A percentile compares a stretch with the other conserved stretches of the same genome.
These are phyloP conservation scores for Capitella teleta DNA, from an alignment of 1,140 invertebrate species.

Conservation along the genomic window DNA sequence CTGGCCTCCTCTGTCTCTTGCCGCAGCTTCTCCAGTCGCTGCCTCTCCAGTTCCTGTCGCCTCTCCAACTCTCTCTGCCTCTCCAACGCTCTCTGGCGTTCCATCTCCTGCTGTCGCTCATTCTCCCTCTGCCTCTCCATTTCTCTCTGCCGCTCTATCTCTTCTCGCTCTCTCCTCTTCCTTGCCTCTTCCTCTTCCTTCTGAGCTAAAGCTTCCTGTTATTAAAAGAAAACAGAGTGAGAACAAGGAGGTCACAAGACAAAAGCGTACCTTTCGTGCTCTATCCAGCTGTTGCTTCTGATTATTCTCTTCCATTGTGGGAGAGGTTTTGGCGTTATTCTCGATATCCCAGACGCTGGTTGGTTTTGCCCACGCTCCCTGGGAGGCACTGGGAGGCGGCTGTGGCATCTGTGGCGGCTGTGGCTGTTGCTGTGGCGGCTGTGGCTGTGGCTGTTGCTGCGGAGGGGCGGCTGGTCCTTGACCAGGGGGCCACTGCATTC, in stretches of 20 bases:
- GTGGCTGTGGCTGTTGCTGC: slow-evolving; percentile 15
- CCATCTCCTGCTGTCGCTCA: slow-evolving; percentile 4
- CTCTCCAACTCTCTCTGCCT: slow-evolving; percentile 11
- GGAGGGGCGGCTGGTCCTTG: no score
- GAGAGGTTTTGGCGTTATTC: no score
- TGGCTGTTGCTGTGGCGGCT: slow-evolving; percentile 20
- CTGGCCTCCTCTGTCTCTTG: slow-evolving; percentile 21
- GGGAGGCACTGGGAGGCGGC: slow-evolving; percentile 14
- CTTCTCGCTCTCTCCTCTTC: slow-evolving; percentile 17
- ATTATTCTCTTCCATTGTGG: no score
- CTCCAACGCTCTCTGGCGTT: slow-evolving; percentile 7
- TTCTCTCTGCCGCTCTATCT: slow-evolving; percentile 16
- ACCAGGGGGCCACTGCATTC: no score
- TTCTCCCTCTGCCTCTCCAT: slow-evolving; percentile 15
- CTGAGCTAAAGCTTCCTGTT: slow-evolving; percentile 3
- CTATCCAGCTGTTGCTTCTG: no score
- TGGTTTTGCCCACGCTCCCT: no score
- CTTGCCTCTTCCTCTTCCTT: slow-evolving; percentile 38
- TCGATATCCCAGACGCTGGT: no score
- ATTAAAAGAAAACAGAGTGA: neutral
- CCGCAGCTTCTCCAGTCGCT: neutral
- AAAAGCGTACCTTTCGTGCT: no score
- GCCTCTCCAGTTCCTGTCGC: slow-evolving; percentile 12
- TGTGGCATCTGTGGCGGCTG: slow-evolving; percentile 12
- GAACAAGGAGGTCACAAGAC: no score